Base-by-base conservation (phyloP, 2,888 invertebrate genomes). In the Drosophila lutescens region DNA sequence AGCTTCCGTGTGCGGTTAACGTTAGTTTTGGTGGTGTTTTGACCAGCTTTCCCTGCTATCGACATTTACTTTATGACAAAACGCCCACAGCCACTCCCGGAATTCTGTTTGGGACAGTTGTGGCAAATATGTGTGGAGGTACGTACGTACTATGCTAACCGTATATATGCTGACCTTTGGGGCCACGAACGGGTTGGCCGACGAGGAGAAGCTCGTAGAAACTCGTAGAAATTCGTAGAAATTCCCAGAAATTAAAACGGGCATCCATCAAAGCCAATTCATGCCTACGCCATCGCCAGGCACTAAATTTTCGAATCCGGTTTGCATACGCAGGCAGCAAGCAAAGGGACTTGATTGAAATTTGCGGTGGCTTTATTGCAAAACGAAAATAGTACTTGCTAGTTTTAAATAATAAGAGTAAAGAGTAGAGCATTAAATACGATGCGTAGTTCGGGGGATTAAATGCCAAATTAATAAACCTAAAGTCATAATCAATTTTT, bases 31-130 rank as follows among this genome's bases (percentile, higher is more conserved):
- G 38, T 46, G 30, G 30, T 30, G 44, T n/a, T 34, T 12, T n/a
- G 30, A 17, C 20, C 20, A n/a, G 13, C 44, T 47, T 10, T 34
- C 15, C 62, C 66, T 66, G 65, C 38, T 32, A 54, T 66, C 65
- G 65, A 66, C 65, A 66, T 67, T 34, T 54, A 46, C 67, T 40
- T 67, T 66, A 46, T 66, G 44, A 66, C 57, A 61, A 40, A 46
- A 17, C 44, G 15, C 57, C 34, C 60, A 36, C 60, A 12, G 23
- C 38, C 44, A 66, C 65, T 62, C 23, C 10, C 15, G 44, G 38
- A 15, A 44, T 23, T 47, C 66, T 67, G 66, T 32, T 67, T 34
- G 68, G 15, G 68, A 67, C 62, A 63, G 17, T 49, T 63, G 62
- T 49, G 62, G 63, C 63, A 34, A 62, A 41, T 34, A 34, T 61